phyloP scores from a whole-genome alignment of 23 tunicate species.

The Ciona savignyi region DNA sequence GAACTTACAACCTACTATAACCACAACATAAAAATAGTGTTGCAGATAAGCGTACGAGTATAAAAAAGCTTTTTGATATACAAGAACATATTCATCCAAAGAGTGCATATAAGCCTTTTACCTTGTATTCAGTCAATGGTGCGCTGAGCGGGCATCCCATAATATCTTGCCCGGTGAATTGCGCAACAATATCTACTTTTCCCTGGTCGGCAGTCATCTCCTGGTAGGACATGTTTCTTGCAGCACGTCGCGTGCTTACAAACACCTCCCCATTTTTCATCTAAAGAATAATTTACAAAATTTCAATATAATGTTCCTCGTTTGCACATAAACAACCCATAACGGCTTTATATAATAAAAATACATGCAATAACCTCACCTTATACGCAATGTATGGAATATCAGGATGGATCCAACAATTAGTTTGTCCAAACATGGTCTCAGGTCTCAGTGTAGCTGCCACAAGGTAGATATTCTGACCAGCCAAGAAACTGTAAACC shows the following conservation, averaged over 20 bases:
- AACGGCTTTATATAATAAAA: no score
- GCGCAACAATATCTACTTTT: conserved; percentile 59
- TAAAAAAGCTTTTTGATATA: no score
- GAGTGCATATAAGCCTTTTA: no score
- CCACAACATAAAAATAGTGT: no score
- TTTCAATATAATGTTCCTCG: no score
- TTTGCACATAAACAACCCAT: no score
- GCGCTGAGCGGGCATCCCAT: conserved; percentile 84
- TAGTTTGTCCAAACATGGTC: conserved; percentile 98
- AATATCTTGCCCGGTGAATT: conserved; percentile 75
- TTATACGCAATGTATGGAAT: conserved; percentile 65
- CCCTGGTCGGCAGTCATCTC: conserved; percentile 66
- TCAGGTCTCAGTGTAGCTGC: conserved; percentile 98
- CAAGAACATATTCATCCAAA: no score
- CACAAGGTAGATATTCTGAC: conserved; percentile 44
- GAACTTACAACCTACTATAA: no score
- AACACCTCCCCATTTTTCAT: conserved; percentile 80
- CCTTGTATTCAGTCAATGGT: conserved; percentile 83
- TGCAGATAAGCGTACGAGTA: no score
- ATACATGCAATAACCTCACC: no score
- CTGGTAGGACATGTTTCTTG: conserved; percentile 91
- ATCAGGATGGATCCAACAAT: conserved; percentile 93
- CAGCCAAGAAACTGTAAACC: conserved; percentile 26
- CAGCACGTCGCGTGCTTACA: conserved; percentile 84
- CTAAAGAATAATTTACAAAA: no score